Evolutionary conservation across 2,888 invertebrate species (phyloP), one percentile per base, ranked within the genome.

Genomic region (Cheiracanthium punctorium): DNA sequence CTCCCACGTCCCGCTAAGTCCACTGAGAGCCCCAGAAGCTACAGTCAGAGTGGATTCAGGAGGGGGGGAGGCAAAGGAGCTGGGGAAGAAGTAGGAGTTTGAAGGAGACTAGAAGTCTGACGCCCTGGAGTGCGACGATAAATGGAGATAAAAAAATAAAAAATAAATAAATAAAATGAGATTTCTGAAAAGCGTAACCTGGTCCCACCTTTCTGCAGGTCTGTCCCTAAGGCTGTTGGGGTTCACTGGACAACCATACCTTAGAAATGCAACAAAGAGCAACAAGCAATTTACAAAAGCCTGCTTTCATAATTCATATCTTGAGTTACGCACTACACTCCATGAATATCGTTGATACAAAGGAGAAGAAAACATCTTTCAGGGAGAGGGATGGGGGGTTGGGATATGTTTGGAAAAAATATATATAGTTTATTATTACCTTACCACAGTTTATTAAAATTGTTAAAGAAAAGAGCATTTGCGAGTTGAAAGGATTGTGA

Each of bases 91-190:
- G 58, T 58, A 24, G 58, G 58, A 20, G 24, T 20, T 12, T 24
- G 24, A 58, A 58, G 73, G 82, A 82, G 82, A 71, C 82, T 20
- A 33, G 64, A 82, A 75, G 82, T 82, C 82, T 82, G 82, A 76
- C 82, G 82, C 82, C 81, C 73, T 48, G 70, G 48, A 41, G 74
- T 58, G 75, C 32, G 75, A 29, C 30, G 52, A 58, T 58, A 58
- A 58, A 20, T 58, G 58, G 58, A 24, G 58, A 58, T 24, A 24
- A 24, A 58, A 58, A 48, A 12, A n/a, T n/a, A n/a, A 17, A 58
- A 58, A 58, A 24, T 58, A 24, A 24, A 24, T 24, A 58, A 58
- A 58, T 20, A 58, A 58, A 58, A 58, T 20, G 24, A 58, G 58
- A 48, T 10, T 17, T 48, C 17, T 10, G 43, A 48, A n/a, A 48